Base-by-base conservation (phyloP, 2,113 vertebrate species). In the Nestor notabilis region DNA sequence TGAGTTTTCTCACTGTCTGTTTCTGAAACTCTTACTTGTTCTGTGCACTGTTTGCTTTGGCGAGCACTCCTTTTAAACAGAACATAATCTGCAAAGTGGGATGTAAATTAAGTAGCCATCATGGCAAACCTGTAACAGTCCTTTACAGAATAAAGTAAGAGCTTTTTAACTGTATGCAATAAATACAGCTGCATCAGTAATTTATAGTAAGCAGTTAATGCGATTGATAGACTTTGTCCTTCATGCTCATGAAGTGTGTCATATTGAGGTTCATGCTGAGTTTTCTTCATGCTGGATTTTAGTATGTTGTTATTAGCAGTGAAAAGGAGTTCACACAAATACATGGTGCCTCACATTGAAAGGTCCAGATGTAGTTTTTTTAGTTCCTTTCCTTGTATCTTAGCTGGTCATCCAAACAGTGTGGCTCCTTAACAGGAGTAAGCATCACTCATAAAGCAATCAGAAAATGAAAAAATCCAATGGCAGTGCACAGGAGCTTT, bases 311-410 rank as follows among this genome's bases (percentile, higher is more conserved):
- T 83, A 27, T 31, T n/a, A 76, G 10, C 16, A 19, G 4, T 7
- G 17, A 17, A 61, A 52, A 79, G 11, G 7, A 3, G 2, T 55
- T 69, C 2, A 0, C 0, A 2, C 3, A 39, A n/a, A 13, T 17
- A 8, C 10, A 7, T 9, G 7, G 2, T 46, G 3, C 1, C 4
- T 68, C 31, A 19, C 24, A 68, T 13, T 27, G 33, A 56, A 56
- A 72, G 6, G 4, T 52, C 17, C 9, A 37, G 35, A 24, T 60
- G 13, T 49, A 35, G 1, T 2, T 4, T 37, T 49, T 63, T 58
- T 35, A 15, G 9, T 52, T 75, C 8, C 2, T 61, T 66, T 70
- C 14, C 11, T 55, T 60, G 2, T 64, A 14, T 75, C 65, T 89
- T 33, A 84, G 18, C n/a, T 64, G 60, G 28, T 78, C 39, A 60